Evolutionary conservation across 2,113 vertebrate genomes (phyloP), one percentile per base, ranked within the genome.

Genomic region (Morphnarchus princeps): DNA sequence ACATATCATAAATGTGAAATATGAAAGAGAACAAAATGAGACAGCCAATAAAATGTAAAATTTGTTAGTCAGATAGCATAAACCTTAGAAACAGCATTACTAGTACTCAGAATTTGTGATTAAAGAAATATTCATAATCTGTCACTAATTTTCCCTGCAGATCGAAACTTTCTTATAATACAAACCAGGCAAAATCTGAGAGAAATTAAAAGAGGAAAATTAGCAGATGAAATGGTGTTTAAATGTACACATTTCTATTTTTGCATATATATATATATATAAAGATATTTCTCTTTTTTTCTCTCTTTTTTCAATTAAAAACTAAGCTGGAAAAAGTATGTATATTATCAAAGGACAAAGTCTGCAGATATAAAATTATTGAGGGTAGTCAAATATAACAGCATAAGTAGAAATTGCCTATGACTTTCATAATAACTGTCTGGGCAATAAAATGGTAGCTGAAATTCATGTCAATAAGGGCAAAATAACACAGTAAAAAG

Each of bases 1-100:
- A 98, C 97, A 93, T 97, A 97, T 98, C 98, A 98, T 99, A 99
- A 99, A 99, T 98, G 96, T 99, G 98, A 99, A 99, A 99, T 98
- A 99, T 99, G 98, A 99, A 99, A 97, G 93, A 98, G 97, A 97
- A 96, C 98, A 99, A 99, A 99, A 98, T 98, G 98, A 99, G 98
- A 98, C 98, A 98, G 98, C 98, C 98, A 99, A 98, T 99, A 99
- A 99, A 99, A 99, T 96, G 87, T 95, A 97, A 98, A 98, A 99
- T 99, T 99, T 99, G 98, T 99, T 98, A 98, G 97, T 98, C 95
- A 96, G 97, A 98, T 98, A 96, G 96, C 97, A 98, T 98, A 96
- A 97, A 97, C 97, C 96, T 97, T 90, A 97, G 96, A 97, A 98
- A 99, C 98, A 98, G 97, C 97, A 95, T 98, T 98, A 95, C 97